Conservation (phyloP, 2,888 invertebrate species). For the Automeris io region DNA sequence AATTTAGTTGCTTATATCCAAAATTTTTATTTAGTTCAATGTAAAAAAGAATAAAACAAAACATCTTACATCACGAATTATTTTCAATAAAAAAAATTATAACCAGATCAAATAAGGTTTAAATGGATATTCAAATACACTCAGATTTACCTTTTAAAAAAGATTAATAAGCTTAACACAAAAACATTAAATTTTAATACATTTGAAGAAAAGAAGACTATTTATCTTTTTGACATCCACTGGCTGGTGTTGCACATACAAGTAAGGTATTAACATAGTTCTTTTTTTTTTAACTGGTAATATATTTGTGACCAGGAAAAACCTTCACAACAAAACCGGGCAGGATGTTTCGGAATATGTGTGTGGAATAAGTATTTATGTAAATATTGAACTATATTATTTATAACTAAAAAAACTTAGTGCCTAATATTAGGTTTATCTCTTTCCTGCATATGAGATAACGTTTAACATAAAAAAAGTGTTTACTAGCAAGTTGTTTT, state of each 20-base stretch:
- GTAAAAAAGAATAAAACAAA: slow-evolving; percentile 23
- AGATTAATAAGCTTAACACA: slow-evolving; percentile 13
- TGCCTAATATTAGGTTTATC: too few species aligned
- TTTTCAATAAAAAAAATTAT: slow-evolving; percentile 7
- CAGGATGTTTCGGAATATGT: too few species aligned
- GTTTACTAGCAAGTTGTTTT: too few species aligned
- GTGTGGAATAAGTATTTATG: too few species aligned
- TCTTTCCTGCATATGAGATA: too few species aligned
- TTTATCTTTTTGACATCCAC: slow-evolving; percentile 32
- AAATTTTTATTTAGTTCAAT: slow-evolving; percentile 3
- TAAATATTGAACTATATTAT: too few species aligned
- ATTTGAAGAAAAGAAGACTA: slow-evolving; percentile 36
- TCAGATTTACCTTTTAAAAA: slow-evolving; percentile 18
- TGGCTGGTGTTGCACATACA: slow-evolving; percentile 7
- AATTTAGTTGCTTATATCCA: neutral
- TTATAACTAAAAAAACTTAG: too few species aligned
- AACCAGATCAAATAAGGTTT: neutral
- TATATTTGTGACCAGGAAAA: too few species aligned
- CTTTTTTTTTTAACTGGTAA: too few species aligned
- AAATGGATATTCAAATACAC: neutral
- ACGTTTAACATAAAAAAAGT: too few species aligned
- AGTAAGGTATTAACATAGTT: too few species aligned
- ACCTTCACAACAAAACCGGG: too few species aligned
- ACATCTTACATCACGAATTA: slow-evolving; percentile 60
- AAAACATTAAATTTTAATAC: slow-evolving; percentile 25